Percentiles rank a stretch among this genome's conserved stretches.
These are phyloP conservation scores for Scaptomyza montana DNA, from an alignment of 1,140 invertebrate species.

Conservation along the genomic window DNA sequence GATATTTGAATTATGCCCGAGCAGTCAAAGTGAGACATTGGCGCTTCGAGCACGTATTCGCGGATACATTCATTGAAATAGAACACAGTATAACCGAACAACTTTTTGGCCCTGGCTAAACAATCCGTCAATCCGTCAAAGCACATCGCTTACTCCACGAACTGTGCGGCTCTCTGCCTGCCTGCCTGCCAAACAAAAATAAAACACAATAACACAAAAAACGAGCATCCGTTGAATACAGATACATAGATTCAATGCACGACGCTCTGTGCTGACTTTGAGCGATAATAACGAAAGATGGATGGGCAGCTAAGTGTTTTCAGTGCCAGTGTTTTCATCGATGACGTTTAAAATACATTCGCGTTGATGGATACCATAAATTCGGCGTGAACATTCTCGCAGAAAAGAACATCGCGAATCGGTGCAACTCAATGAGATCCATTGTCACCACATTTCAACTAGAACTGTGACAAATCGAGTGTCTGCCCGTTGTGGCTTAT, in stretches of 20 bases:
- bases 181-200: constrained; percentile 2
- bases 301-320: constrained; percentile 69
- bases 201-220: constrained; percentile 19
- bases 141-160: constrained; percentile 31
- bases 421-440: constrained; percentile 15
- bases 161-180: constrained; percentile 24
- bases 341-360: constrained; percentile 66
- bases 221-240: constrained; percentile 60
- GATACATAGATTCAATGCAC: constrained; percentile 34
- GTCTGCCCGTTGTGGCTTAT: constrained; percentile 47
- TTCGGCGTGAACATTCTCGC: constrained; percentile 40
- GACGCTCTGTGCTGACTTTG: constrained; percentile 31
- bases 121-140: constrained; percentile 49
- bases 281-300: constrained; percentile 64
- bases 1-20: constrained; percentile 84
- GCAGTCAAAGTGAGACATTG: constrained; percentile 84
- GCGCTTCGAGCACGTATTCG: constrained; percentile 83
- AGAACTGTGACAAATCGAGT: constrained; percentile 56
- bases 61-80: constrained; percentile 67
- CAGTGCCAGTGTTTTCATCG: constrained; percentile 62
- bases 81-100: constrained; percentile 25
- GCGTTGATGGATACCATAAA: constrained; percentile 53
- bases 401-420: constrained; percentile 24
- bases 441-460: not conserved
- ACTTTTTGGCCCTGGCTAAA: constrained; percentile 33